Evolutionary conservation across 2,797 vertebrate species (phyloP), one percentile per base, ranked within the genome.

Genomic region (Amblyraja radiata): DNA sequence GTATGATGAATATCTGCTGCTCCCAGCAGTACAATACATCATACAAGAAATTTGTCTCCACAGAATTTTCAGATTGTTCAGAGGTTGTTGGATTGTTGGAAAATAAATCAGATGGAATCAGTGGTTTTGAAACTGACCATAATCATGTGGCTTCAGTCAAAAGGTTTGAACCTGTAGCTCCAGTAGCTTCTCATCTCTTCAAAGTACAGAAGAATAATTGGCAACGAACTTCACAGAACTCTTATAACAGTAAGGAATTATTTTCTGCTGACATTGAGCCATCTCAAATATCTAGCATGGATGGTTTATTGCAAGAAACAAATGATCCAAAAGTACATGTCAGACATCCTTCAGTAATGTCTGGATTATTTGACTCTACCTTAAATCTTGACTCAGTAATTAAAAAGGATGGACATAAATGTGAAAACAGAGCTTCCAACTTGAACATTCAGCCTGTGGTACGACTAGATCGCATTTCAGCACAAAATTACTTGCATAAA

Each of bases 251-350:
- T 16, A 58, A 58, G 8, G 90, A 92, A 68, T 92, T 92, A 23
- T 92, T 92, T 92, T 74, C 90, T 73, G 39, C 74, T 92, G 71
- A 74, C 46, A 46, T 14, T 92, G 71, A 91, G 73, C 65, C 28
- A 58, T 73, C 25, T 18, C 36, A 54, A 14, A 14, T 5, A 10
- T 74, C 90, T 74, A 39, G 21, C 73, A 25, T 28, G 25, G 13
- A 9, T 46, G 39, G 1, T 58, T 58, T 76, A 92, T 13, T 76
- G 65, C 65, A 68, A 74, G 39, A 58, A 76, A 74, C 39, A n/a
- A 25, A 74, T 92, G 46, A 92, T 92, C 14, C 6, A 2, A 92
- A 76, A 58, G 25, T 11, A 76, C 11, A 28, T 76, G 71, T 54
- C 23, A 76, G 39, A 54, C 9, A 92, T 11, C 11, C 46, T 73